phyloP scores from a whole-genome alignment of 2,113 vertebrate species.

The Saiga tatarica region DNA sequence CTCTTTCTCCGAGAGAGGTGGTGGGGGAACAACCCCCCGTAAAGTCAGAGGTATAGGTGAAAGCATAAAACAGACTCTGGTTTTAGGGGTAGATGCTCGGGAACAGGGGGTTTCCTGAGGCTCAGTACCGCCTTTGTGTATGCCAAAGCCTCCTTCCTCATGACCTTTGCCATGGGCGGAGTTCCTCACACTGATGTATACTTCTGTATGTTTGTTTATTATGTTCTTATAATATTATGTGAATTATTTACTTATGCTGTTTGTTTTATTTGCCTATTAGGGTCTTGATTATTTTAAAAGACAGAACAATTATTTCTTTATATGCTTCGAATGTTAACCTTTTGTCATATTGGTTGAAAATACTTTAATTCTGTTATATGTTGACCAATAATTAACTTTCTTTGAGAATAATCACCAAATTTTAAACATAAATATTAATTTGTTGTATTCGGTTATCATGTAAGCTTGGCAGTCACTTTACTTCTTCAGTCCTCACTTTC shows the following conservation, averaged over 20 bases:
- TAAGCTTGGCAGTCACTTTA: background rate
- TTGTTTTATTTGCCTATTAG: background rate
- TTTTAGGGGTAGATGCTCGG: too few relatives aligned
- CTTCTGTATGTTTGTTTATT: conserved; percentile 17
- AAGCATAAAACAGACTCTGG: too few relatives aligned
- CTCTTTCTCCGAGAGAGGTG: too few relatives aligned
- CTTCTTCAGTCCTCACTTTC: background rate
- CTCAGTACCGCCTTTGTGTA: too few relatives aligned
- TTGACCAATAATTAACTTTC: conserved; percentile 12
- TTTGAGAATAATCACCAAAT: background rate
- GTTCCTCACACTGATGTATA: background rate
- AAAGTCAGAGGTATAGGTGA: too few relatives aligned
- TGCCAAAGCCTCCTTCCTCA: too few relatives aligned
- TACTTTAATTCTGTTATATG: conserved; percentile 1
- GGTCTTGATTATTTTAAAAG: background rate
- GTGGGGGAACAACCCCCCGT: too few relatives aligned
- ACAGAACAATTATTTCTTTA: background rate
- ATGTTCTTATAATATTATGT: background rate
- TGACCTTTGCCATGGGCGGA: too few relatives aligned
- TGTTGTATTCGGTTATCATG: background rate
- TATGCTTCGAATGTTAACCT: background rate
- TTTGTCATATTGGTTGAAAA: background rate
- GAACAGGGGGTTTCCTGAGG: too few relatives aligned
- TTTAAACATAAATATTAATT: background rate
- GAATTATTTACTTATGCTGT: background rate